phyloP scores from a whole-genome alignment of 1,140 invertebrate species.

The Cecropterus lyciades region DNA sequence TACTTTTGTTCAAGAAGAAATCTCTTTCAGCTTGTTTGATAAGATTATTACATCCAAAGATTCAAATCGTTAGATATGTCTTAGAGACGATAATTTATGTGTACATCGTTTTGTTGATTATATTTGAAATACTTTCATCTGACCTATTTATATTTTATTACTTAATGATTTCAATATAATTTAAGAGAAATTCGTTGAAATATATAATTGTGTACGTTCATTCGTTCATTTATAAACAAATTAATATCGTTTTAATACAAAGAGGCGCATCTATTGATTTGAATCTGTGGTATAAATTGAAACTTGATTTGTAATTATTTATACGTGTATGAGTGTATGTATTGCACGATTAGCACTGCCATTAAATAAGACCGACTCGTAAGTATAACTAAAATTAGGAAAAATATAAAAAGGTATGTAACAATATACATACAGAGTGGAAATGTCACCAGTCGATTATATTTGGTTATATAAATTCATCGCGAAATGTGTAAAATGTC shows the following conservation, averaged over 20 bases:
- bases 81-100: not conserved
- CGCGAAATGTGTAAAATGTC: too few species aligned
- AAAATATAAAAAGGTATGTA: constrained; percentile 10
- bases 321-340: constrained; percentile 8
- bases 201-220: too few species aligned
- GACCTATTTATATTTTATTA: too few species aligned
- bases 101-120: too few species aligned
- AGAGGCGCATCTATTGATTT: not conserved
- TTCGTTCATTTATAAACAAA: too few species aligned
- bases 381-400: constrained; percentile 23
- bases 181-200: too few species aligned
- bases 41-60: not conserved
- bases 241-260: not conserved
- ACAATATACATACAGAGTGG: constrained; percentile 2
- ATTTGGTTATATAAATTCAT: too few species aligned
- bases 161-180: too few species aligned
- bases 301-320: constrained; percentile 21
- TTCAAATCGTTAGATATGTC: not conserved
- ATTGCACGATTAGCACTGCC: constrained; percentile 35
- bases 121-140: too few species aligned
- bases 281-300: constrained; percentile 3
- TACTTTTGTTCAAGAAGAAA: too few species aligned
- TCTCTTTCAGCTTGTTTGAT: too few species aligned
- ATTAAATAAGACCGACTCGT: constrained; percentile 32
- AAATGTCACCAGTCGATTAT: too few species aligned